A percentile compares a stretch with the other conserved stretches of the same genome.
Evolutionary conservation across 2,888 invertebrate genomes (phyloP).

Genomic region (Agrochola litura): DNA sequence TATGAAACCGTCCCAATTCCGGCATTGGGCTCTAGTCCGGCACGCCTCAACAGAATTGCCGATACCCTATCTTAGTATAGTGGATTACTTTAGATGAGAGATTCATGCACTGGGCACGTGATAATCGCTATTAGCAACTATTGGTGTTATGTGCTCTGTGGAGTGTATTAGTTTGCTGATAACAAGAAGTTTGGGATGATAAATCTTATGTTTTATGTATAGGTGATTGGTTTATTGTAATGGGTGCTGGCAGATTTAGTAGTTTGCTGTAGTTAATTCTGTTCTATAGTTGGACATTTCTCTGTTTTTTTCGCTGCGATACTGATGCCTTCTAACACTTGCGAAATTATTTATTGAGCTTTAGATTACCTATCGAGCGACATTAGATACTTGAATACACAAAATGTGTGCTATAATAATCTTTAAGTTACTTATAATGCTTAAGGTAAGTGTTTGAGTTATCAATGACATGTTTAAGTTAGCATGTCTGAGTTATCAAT

Average conservation of each 20-base stretch:
- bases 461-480: no score
- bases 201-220: constrained; percentile 39
- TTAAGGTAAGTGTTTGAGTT: not conserved
- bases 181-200: constrained; percentile 43
- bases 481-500: not conserved
- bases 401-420: not conserved
- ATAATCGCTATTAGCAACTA: constrained; percentile 68
- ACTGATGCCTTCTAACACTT: not conserved
- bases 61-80: constrained; percentile 68
- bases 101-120: constrained; percentile 71
- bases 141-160: constrained; percentile 58
- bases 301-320: not conserved
- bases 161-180: constrained; percentile 59
- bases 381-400: not conserved
- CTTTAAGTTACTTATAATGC: not conserved
- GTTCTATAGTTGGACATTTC: not conserved
- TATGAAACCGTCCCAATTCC: constrained; percentile 63
- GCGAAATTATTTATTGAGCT: not conserved
- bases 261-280: no score
- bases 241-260: constrained; percentile 5
- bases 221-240: constrained; percentile 9
- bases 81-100: constrained; percentile 70
- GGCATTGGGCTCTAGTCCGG: constrained; percentile 53
- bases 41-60: constrained; percentile 76
- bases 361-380: not conserved